Conservation (phyloP, 2,888 invertebrate genomes). For the Polylopha cassiicola region DNA sequence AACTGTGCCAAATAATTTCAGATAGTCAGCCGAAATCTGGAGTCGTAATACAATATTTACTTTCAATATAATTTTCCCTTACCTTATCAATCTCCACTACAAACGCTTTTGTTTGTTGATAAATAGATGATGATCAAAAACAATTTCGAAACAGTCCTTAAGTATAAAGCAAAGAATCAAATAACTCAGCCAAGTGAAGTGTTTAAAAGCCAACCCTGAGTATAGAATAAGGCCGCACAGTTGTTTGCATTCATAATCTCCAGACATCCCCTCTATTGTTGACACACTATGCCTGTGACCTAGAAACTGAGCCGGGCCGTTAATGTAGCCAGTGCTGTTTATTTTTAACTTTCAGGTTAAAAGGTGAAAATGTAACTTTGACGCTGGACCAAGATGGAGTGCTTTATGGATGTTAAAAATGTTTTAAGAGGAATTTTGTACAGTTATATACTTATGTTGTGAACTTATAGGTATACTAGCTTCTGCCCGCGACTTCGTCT, state of each 20-base stretch:
- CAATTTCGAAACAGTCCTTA: not conserved
- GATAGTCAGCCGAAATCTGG: too few species aligned
- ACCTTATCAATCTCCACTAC: too few species aligned
- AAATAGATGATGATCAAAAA: too few species aligned
- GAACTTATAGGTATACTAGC: not conserved
- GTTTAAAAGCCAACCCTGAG: too few species aligned
- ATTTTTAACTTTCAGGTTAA: slow-evolving; percentile 20
- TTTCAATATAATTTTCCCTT: too few species aligned
- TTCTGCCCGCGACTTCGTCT: too few species aligned
- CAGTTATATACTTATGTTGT: not conserved
- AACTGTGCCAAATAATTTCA: too few species aligned
- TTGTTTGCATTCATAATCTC: slow-evolving; percentile 47
- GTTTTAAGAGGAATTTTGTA: not conserved
- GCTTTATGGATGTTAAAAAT: slow-evolving; percentile 6
- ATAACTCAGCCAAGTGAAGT: too few species aligned
- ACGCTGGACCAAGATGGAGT: not conserved
- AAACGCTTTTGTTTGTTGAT: too few species aligned
- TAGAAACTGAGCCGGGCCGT: slow-evolving; percentile 39
- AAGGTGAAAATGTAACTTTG: slow-evolving; percentile 15
- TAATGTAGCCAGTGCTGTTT: slow-evolving; percentile 23
- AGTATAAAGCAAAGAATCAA: too few species aligned
- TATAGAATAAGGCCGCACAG: slow-evolving; percentile 10
- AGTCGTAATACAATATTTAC: too few species aligned
- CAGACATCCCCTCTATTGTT: slow-evolving; percentile 45
- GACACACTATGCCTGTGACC: slow-evolving; percentile 46